Evolutionary conservation across 1,140 invertebrate genomes (phyloP).

Genomic region (Asbolus verrucosus): DNA sequence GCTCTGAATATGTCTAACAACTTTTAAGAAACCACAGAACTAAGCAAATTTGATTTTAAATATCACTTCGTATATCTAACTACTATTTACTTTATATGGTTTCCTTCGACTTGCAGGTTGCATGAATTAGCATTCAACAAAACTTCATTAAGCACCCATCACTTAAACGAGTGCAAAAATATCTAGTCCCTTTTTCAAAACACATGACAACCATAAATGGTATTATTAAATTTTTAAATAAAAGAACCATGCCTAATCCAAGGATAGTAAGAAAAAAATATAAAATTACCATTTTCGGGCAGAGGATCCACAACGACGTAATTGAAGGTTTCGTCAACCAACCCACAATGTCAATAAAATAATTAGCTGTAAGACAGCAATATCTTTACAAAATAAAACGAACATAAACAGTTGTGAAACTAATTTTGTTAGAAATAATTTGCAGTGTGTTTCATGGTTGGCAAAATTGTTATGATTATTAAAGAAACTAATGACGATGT

Average conservation of each 20-base stretch:
- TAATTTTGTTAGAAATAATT: constrained; percentile 22
- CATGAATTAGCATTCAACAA: constrained; percentile 29
- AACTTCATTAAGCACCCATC: constrained; percentile 26
- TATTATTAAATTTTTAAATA: constrained; percentile 32
- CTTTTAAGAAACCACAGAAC: constrained; percentile 9
- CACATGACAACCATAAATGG: neutral
- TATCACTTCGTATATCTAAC: neutral
- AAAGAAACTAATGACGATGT: constrained; percentile 16
- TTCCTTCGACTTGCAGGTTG: constrained; percentile 12
- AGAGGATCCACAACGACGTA: constrained; percentile 1
- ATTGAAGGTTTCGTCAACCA: constrained; percentile 1
- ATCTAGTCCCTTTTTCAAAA: constrained; percentile 1
- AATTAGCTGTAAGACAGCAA: constrained; percentile 3
- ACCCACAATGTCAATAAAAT: constrained; percentile 19
- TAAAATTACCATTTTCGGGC: constrained; percentile 9
- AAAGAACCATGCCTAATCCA: constrained; percentile 8
- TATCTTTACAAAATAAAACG: neutral
- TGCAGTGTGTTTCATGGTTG: constrained; percentile 12
- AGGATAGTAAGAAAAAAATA: constrained; percentile 21
- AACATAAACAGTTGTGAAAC: constrained; percentile 15
- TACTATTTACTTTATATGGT: neutral
- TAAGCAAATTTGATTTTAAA: constrained; percentile 19
- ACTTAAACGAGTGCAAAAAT: constrained; percentile 28
- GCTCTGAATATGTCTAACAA: neutral
- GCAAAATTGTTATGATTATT: constrained; percentile 19